Percentiles rank a stretch among this genome's conserved stretches.
These are phyloP conservation scores for Virgularia gustaviana DNA, from an alignment of 92 coral and sea anemone genomes.

Conservation along the genomic window DNA sequence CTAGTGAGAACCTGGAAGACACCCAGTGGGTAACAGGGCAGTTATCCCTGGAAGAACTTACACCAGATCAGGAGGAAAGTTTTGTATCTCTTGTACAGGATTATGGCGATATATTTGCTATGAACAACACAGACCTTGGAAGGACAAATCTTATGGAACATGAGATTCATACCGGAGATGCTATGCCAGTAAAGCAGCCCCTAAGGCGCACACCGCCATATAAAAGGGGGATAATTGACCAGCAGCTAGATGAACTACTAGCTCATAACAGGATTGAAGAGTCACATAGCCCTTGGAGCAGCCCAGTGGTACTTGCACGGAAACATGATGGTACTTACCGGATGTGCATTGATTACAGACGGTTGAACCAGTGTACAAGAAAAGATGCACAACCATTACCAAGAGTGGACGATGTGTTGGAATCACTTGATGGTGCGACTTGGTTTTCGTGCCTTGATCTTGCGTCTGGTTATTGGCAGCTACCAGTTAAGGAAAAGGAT, in stretches of 20 bases:
- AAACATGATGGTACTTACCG: conserved; percentile 38
- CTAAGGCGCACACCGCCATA: conserved; percentile 40
- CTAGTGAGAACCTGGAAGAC: no score
- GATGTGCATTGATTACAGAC: conserved; percentile 44
- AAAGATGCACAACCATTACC: conserved; percentile 52
- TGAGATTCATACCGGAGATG: conserved; percentile 35
- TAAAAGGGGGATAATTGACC: conserved; percentile 2
- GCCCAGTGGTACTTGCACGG: conserved; percentile 41
- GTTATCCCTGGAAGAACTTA: no score
- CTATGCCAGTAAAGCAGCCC: conserved; percentile 45
- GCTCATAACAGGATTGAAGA: conserved; percentile 22
- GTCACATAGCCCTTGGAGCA: conserved; percentile 40
- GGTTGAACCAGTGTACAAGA: conserved; percentile 39
- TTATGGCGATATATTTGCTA: not conserved
- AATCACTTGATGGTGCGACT: conserved; percentile 35
- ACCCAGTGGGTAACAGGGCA: no score
- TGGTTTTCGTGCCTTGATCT: conserved; percentile 38
- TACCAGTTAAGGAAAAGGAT: conserved; percentile 27
- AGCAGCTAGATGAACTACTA: conserved; percentile 41
- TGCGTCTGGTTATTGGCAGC: conserved; percentile 47
- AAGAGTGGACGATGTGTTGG: conserved; percentile 46
- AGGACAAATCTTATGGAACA: not conserved
- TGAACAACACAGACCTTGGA: not conserved
- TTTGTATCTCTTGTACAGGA: not conserved
- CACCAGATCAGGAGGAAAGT: not conserved